These are phyloP conservation scores for Tipula vernalis DNA, from an alignment of 2,888 invertebrate species.

Conservation along the genomic window DNA sequence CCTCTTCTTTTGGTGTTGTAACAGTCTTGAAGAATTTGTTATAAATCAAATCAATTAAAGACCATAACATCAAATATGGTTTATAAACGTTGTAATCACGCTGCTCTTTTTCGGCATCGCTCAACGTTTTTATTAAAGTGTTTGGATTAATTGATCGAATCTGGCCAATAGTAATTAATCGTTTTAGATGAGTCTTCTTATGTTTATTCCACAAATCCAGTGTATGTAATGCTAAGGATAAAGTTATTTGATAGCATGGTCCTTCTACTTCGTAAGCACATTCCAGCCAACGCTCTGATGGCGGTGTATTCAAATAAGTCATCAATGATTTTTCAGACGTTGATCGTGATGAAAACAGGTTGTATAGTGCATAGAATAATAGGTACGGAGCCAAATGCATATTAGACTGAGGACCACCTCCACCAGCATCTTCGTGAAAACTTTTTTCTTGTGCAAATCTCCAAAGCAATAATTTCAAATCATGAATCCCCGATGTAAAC, in stretches of 20 bases:
- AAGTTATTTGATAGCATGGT: slow-evolving; percentile 74
- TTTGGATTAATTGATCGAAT: slow-evolving; percentile 56
- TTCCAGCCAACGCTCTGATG: slow-evolving; percentile 58
- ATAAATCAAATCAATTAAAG: slow-evolving; percentile 74
- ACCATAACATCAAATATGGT: slow-evolving; percentile 72
- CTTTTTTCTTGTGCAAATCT: slow-evolving; percentile 89
- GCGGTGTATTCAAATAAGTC: slow-evolving; percentile 52
- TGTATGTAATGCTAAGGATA: slow-evolving; percentile 68
- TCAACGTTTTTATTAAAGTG: slow-evolving; percentile 36
- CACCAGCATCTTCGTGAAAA: slow-evolving; percentile 96
- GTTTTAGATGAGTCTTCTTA: slow-evolving; percentile 57
- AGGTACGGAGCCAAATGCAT: slow-evolving; percentile 94
- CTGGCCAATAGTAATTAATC: slow-evolving; percentile 67
- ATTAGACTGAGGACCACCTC: slow-evolving; percentile 92
- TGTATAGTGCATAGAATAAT: slow-evolving; percentile 87
- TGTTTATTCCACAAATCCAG: slow-evolving; percentile 64
- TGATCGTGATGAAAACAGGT: slow-evolving; percentile 76
- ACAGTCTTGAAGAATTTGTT: slow-evolving; percentile 72
- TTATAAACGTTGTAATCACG: slow-evolving; percentile 74
- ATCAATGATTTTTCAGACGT: slow-evolving; percentile 59
- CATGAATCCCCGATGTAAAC: slow-evolving; percentile 57
- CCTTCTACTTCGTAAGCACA: slow-evolving; percentile 84
- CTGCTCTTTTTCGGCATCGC: slow-evolving; percentile 37
- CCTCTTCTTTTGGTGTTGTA: slow-evolving; percentile 63
- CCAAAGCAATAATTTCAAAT: slow-evolving; percentile 76